Base-by-base conservation (phyloP, 1,140 invertebrate genomes). In the Listronotus bonariensis region DNA sequence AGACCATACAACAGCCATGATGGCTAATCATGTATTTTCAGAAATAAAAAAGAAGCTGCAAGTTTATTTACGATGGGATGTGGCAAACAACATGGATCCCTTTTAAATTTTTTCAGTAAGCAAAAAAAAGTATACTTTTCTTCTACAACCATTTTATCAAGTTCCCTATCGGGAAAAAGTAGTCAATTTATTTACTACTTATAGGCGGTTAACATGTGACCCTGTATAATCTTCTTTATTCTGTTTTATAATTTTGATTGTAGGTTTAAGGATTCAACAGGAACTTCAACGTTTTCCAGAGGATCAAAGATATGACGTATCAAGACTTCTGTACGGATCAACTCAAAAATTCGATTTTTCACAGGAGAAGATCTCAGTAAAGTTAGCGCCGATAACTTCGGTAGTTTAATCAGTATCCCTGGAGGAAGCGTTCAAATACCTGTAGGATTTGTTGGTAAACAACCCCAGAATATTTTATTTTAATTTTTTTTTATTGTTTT, bases 231-330 rank as follows among this genome's bases (percentile, higher is more conserved):
- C 2, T 26, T 1, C 20, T n/a, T n/a, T 26, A 26, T 26, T 26
- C 5, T 26, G 20, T 26, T 3, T 26, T 26, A n/a, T n/a, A 3
- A 26, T 26, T 5, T 26, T 26, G 5, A 26, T 57, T 42, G 36
- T 87, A 67, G 83, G 82, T 58, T 61, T 87, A 32, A 80, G 86
- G 65, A 87, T 88, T 60, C 85, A 87, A 68, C 85, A 88, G 72
- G 86, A 88, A 72, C 70, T 88, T 10, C 81, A 84, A 65, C 86
- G 86, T 71, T 87, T 88, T 74, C 85, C 86, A 3, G 86, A 88
- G 74, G 85, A 87, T 63, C 83, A 87, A 76, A 80, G 85, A 73
- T 87, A 87, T 68, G 87, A 88, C 67, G 86, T 85, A 0, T 82
- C 84, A 3, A 79, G 86, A 56, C 83, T 88, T 4, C 84, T 89